Conservation (phyloP, 2,888 invertebrate species). For the Clepsis dumicolana region DNA sequence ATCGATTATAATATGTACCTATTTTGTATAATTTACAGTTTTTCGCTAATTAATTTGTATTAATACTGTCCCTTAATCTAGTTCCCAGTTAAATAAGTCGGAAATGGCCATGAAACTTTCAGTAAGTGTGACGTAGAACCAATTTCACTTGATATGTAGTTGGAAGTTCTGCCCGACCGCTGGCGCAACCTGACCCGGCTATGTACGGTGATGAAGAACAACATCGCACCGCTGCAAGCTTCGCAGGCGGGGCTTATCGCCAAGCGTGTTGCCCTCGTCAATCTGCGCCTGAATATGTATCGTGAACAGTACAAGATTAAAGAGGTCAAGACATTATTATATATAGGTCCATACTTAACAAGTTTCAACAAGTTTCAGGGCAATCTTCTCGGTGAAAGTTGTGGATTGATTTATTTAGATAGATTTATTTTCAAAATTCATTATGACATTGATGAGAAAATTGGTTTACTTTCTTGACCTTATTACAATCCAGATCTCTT, state of each 20-base stretch:
- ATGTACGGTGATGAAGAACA: conserved; percentile 93
- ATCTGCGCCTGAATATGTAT: conserved; percentile 91
- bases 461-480: background rate
- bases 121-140: no score
- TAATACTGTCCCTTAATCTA: no score
- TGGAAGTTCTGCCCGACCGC: conserved; percentile 93
- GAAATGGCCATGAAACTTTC: no score
- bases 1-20: no score
- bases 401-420: no score
- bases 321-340: conserved; percentile 57
- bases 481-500: background rate
- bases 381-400: background rate
- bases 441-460: no score
- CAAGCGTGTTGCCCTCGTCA: conserved; percentile 92
- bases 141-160: conserved; percentile 53
- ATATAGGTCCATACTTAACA: no score
- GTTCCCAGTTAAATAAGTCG: no score
- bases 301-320: conserved; percentile 90
- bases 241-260: conserved; percentile 95
- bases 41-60: no score
- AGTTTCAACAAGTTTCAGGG: background rate
- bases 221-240: conserved; percentile 95
- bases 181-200: conserved; percentile 95
- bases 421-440: no score
- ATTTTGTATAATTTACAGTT: no score